Conservation (phyloP, 2,888 invertebrate species). For the Stenotaenia linearis region DNA sequence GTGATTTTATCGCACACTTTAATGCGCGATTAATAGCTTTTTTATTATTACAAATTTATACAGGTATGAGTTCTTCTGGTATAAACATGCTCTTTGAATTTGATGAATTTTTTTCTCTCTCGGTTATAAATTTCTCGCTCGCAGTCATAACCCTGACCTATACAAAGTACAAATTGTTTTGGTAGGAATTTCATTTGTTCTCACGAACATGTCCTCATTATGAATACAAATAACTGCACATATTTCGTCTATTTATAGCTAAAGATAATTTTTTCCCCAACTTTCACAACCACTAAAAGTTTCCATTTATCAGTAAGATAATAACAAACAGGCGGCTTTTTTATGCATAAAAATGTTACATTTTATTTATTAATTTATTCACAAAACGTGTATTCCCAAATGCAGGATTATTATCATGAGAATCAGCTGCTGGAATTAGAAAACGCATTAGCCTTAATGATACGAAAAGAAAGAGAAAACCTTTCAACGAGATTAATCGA, state of each 20-base stretch:
- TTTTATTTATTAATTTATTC: too few species aligned
- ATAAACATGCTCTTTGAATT: not conserved
- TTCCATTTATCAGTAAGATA: not conserved
- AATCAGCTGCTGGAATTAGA: not conserved
- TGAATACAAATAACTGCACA: not conserved
- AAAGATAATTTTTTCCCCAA: not conserved
- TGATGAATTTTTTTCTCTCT: not conserved
- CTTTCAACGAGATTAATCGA: not conserved
- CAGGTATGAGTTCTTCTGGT: not conserved
- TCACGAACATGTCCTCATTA: slow-evolving; percentile 18
- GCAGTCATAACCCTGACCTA: slow-evolving; percentile 16
- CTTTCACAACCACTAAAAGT: not conserved
- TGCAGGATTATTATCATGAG: not conserved
- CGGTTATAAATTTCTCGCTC: not conserved
- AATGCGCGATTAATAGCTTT: too few species aligned
- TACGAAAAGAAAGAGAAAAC: not conserved
- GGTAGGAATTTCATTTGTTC: slow-evolving; percentile 8
- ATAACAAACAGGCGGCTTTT: not conserved
- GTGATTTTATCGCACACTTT: too few species aligned
- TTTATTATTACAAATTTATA: too few species aligned
- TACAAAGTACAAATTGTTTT: slow-evolving; percentile 6
- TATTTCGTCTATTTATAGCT: not conserved
- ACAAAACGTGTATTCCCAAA: too few species aligned
- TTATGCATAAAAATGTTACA: not conserved
- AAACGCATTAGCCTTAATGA: not conserved